Conservation (phyloP, 2,888 invertebrate genomes). For the Pantelozetes paolii region DNA sequence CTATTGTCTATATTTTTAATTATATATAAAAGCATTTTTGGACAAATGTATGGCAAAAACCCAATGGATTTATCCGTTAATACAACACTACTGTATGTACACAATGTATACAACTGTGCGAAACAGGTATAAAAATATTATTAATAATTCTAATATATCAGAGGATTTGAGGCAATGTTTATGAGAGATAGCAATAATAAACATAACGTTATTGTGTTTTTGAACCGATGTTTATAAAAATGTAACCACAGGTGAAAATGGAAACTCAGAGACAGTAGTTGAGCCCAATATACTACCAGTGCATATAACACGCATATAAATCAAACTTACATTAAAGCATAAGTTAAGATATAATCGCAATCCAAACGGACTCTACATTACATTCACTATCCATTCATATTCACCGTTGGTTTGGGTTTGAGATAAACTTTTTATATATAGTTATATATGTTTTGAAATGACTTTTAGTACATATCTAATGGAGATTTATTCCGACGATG, state of each 20-base stretch:
- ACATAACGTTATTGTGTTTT: not conserved
- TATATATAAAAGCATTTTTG: no score
- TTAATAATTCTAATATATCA: not conserved
- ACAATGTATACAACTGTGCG: not conserved
- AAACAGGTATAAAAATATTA: conserved; percentile 19
- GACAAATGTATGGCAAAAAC: no score
- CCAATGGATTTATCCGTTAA: no score
- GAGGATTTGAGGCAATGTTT: conserved; percentile 9
- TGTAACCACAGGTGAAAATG: conserved; percentile 8
- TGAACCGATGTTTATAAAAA: not conserved
- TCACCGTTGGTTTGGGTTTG: not conserved
- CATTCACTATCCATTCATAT: not conserved
- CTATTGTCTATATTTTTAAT: no score
- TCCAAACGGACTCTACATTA: not conserved
- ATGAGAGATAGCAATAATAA: not conserved
- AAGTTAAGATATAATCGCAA: not conserved
- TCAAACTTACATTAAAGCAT: not conserved
- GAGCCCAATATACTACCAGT: no score
- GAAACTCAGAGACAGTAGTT: not conserved
- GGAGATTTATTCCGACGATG: conserved; percentile 14
- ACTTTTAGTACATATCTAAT: not conserved
- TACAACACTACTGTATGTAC: no score
- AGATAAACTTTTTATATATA: not conserved
- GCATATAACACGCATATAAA: conserved; percentile 18
- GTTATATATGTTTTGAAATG: not conserved